Conservation (phyloP, 2,797 vertebrate species). For the Sebastes elongatus region DNA sequence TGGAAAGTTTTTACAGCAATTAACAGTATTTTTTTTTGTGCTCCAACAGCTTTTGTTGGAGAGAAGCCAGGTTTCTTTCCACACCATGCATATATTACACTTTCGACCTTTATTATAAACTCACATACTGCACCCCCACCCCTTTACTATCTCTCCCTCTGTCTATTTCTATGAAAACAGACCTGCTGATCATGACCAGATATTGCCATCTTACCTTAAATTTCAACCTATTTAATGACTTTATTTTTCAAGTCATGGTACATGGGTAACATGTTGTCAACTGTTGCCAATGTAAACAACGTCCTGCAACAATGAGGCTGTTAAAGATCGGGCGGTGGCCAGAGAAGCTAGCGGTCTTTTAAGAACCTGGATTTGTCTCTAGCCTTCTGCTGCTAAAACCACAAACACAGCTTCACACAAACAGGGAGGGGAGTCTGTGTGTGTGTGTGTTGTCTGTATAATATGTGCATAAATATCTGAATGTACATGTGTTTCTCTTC, state of each 20-base stretch:
- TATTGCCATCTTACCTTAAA: conserved; percentile 31
- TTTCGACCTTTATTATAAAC: conserved; percentile 34
- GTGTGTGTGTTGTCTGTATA: conserved; percentile 12
- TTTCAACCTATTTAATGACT: conserved; percentile 20
- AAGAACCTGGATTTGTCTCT: conserved; percentile 89
- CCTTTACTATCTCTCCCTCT: conserved; percentile 1
- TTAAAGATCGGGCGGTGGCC: conserved; percentile 51
- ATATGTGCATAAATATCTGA: conserved; percentile 1
- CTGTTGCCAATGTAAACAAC: conserved; percentile 36
- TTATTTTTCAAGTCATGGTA: conserved; percentile 31
- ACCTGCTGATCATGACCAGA: conserved; percentile 13
- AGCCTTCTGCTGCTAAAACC: conserved; percentile 81
- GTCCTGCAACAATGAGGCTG: conserved; percentile 25
- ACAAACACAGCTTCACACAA: conserved; percentile 81
- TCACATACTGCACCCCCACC: conserved; percentile 26
- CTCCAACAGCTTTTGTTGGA: conserved; percentile 53
- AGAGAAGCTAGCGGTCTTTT: conserved; percentile 72
- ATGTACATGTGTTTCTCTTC: conserved; percentile 6
- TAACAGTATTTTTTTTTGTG: conserved; percentile 45
- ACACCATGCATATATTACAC: conserved; percentile 55
- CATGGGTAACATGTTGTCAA: conserved; percentile 37
- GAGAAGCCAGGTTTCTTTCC: conserved; percentile 47
- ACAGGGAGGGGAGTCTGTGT: conserved; percentile 73
- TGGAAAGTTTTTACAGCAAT: conserved; percentile 36
- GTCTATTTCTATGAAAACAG: conserved; percentile 10